These are phyloP conservation scores for Latrodectus elegans DNA, from an alignment of 2,888 invertebrate species.

Conservation along the genomic window DNA sequence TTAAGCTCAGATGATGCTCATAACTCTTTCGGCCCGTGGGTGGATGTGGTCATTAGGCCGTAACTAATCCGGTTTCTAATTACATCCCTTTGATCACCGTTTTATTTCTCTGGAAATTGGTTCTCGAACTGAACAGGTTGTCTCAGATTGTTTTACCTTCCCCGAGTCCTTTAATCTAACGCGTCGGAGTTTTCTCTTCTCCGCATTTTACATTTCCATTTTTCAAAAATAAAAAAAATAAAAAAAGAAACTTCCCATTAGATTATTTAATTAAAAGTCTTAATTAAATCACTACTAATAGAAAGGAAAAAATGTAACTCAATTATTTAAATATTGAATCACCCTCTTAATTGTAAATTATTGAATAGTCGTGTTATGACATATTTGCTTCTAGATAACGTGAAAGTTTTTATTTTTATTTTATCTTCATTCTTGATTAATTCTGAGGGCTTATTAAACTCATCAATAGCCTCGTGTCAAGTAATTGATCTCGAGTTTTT, in stretches of 20 bases:
- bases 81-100: slow-evolving; percentile 24
- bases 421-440: too few relatives aligned
- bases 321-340: not conserved
- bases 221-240: not conserved
- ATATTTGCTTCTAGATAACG: too few relatives aligned
- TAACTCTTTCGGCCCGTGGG: slow-evolving; percentile 4
- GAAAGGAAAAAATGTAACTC: not conserved
- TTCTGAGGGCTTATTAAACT: too few relatives aligned
- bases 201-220: not conserved
- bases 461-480: too few relatives aligned
- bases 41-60: slow-evolving; percentile 20
- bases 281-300: not conserved
- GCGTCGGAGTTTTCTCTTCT: not conserved
- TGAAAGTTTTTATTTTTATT: too few relatives aligned
- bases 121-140: not conserved
- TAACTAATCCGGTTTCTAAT: slow-evolving; percentile 32
- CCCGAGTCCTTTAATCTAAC: too few relatives aligned
- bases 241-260: too few relatives aligned
- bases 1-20: not conserved
- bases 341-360: too few relatives aligned
- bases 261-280: too few relatives aligned
- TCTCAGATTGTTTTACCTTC: not conserved
- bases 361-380: too few relatives aligned
- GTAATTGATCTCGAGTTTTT: too few relatives aligned
- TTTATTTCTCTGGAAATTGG: slow-evolving; percentile 1